Conservation (phyloP, 64 coral and sea anemone species). For the Astreopora myriophthalma region DNA sequence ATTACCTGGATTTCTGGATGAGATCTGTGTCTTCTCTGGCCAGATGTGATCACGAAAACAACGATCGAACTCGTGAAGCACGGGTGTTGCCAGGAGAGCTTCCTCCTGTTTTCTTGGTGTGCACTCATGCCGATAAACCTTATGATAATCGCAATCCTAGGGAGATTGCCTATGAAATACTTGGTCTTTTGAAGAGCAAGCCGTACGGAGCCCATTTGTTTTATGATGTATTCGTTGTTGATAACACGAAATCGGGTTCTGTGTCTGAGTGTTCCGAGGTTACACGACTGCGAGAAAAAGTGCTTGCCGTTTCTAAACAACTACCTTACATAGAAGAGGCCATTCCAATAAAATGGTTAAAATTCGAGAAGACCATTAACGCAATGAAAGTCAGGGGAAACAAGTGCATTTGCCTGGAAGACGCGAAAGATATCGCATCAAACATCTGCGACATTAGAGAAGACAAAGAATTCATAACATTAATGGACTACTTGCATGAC, state of each 20-base stretch:
- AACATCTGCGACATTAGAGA: background rate
- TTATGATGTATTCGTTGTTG: background rate
- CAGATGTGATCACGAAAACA: background rate
- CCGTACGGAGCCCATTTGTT: background rate
- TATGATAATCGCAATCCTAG: background rate
- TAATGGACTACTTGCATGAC: constrained; percentile 64
- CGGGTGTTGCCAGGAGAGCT: background rate
- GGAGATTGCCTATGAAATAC: background rate
- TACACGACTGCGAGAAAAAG: background rate
- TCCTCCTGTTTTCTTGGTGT: constrained; percentile 40
- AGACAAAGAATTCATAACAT: constrained; percentile 11
- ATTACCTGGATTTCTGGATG: constrained; percentile 58
- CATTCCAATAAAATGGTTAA: constrained; percentile 43
- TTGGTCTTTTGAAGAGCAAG: background rate
- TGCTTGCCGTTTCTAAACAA: constrained; percentile 7
- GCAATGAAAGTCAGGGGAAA: background rate
- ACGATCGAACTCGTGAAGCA: no score
- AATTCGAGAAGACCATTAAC: constrained; percentile 27
- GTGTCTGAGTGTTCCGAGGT: background rate
- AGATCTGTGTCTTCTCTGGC: constrained; percentile 18
- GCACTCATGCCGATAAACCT: constrained; percentile 39
- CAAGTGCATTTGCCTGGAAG: background rate
- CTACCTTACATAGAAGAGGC: background rate
- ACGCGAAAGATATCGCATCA: constrained; percentile 33
- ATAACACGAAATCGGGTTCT: background rate